Conservation (phyloP, 2,888 invertebrate species). For the Crematogaster levior region DNA sequence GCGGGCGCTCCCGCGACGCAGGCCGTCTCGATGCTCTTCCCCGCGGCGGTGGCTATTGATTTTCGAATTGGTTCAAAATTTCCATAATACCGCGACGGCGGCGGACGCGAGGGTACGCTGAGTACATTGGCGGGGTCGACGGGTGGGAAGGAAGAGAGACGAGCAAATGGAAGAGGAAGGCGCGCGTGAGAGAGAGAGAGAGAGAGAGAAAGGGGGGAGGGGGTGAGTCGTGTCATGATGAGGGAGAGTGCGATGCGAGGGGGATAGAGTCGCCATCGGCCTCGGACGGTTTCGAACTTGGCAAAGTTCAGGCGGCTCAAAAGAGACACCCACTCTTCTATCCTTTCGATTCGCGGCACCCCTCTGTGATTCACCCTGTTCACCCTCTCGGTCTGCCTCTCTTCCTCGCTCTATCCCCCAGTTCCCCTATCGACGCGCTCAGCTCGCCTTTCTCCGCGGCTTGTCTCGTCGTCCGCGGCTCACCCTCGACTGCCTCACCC, state of each 20-base stretch:
- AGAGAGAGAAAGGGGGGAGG: slow-evolving; percentile 38
- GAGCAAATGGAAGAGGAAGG: slow-evolving; percentile 33
- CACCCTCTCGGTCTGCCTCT: slow-evolving; percentile 18
- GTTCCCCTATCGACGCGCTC: slow-evolving; percentile 20
- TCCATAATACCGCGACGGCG: slow-evolving; percentile 83
- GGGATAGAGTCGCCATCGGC: slow-evolving; percentile 71
- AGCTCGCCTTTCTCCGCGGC: slow-evolving; percentile 60
- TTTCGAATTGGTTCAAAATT: slow-evolving; percentile 85
- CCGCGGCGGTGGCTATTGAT: slow-evolving; percentile 81
- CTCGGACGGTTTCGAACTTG: slow-evolving; percentile 82
- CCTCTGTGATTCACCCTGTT: slow-evolving; percentile 71
- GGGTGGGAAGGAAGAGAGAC: slow-evolving; percentile 42
- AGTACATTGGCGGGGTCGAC: slow-evolving; percentile 56
- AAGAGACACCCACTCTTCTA: slow-evolving; percentile 77
- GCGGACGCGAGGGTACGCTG: slow-evolving; percentile 65
- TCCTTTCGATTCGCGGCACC: slow-evolving; percentile 67
- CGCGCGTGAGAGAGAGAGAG: slow-evolving; percentile 31
- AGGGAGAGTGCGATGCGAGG: slow-evolving; percentile 57
- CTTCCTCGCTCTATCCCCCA: slow-evolving; percentile 37
- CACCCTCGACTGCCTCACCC: slow-evolving; percentile 31
- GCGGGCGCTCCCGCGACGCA: slow-evolving; percentile 63
- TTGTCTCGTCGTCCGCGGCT: slow-evolving; percentile 64
- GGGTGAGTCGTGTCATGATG: slow-evolving; percentile 44
- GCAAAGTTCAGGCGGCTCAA: slow-evolving; percentile 83
- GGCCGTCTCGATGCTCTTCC: slow-evolving; percentile 72